Percentiles rank a stretch among this genome's conserved stretches.
phyloP scores from a whole-genome alignment of 2,113 vertebrate species.

The Fulmarus glacialis region DNA sequence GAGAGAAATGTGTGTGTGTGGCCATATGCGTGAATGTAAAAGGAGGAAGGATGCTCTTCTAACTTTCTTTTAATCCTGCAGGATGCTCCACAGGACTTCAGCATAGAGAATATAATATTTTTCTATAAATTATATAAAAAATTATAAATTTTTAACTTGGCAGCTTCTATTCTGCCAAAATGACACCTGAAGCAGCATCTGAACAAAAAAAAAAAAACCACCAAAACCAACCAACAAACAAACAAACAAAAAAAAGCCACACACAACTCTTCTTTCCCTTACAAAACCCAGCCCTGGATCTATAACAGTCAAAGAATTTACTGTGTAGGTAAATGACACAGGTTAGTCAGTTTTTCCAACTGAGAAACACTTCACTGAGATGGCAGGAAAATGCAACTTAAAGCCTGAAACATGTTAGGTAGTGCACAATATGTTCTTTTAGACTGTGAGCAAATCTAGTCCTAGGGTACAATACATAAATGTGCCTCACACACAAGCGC shows the following conservation, averaged over 20 bases:
- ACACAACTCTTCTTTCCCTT: background rate
- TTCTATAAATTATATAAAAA: too few relatives aligned
- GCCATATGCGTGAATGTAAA: background rate
- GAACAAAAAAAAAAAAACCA: too few relatives aligned
- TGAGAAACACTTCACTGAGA: background rate
- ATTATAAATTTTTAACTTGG: background rate
- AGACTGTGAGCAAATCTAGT: background rate
- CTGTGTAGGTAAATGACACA: background rate
- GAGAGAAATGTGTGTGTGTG: background rate
- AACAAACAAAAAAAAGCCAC: background rate
- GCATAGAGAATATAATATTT: background rate
- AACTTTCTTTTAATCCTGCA: background rate
- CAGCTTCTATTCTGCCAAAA: background rate
- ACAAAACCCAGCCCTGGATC: background rate
- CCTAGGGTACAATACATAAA: background rate
- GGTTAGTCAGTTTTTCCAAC: background rate
- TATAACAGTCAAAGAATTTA: background rate
- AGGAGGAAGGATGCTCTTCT: background rate
- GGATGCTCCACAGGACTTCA: background rate
- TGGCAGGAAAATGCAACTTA: background rate
- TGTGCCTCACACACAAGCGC: background rate
- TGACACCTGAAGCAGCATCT: background rate
- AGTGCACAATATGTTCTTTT: constrained; percentile 4
- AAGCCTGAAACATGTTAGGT: background rate
- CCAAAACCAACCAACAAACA: background rate